A percentile compares a stretch with the other conserved stretches of the same genome.
Evolutionary conservation across 2,797 vertebrate genomes (phyloP).

Genomic region (Pipistrellus pipistrellus): DNA sequence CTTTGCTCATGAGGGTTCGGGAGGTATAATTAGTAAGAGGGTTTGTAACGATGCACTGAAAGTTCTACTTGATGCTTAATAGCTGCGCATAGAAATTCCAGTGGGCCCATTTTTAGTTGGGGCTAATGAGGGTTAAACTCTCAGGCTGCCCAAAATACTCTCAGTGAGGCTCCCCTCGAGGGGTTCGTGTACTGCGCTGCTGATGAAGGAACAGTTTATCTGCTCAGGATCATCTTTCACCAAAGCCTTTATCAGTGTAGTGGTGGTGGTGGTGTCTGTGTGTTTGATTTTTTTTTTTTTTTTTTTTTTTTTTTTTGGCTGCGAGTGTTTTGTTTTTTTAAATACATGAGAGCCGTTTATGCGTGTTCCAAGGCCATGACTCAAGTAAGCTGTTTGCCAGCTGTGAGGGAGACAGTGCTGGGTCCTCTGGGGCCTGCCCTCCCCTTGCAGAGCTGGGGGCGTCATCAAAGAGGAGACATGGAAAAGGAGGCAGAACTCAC

Average conservation of each 20-base stretch:
- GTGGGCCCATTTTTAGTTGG: background rate
- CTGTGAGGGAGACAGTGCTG: background rate
- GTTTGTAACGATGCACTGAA: background rate
- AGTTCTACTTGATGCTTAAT: background rate
- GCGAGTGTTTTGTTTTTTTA: background rate
- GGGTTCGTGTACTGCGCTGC: background rate
- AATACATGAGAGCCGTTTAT: conserved; percentile 55
- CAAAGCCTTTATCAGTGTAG: conserved; percentile 22
- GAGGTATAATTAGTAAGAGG: background rate
- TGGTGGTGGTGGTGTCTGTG: too few relatives aligned
- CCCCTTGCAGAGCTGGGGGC: background rate
- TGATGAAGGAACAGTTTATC: background rate
- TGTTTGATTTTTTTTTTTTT: background rate
- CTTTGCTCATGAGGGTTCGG: background rate
- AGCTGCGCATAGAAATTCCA: background rate
- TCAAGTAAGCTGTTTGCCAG: conserved; percentile 49
- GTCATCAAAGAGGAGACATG: background rate
- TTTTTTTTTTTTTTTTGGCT: background rate
- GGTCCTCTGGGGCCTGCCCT: background rate
- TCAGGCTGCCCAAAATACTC: background rate
- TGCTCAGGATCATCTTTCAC: conserved; percentile 24
- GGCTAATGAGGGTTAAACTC: background rate
- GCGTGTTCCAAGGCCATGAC: conserved; percentile 63
- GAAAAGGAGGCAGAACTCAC: background rate
- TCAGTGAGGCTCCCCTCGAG: background rate